Conservation (phyloP, 2,113 vertebrate species). For the Phocoena phocoena region DNA sequence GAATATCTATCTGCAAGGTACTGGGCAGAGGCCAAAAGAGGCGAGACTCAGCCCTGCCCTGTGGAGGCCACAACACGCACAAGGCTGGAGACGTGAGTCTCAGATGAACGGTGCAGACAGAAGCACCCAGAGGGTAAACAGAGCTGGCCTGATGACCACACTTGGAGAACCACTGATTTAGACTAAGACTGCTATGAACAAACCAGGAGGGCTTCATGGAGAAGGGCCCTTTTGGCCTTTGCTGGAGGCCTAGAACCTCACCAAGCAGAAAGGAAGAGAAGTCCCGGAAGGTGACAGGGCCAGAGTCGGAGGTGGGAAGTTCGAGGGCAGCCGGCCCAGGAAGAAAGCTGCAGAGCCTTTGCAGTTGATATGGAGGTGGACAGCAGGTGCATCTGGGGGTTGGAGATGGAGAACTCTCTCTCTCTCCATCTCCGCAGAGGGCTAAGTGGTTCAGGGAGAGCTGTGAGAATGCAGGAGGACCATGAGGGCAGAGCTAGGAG, state of each 20-base stretch:
- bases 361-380: not conserved
- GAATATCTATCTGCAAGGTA: not conserved
- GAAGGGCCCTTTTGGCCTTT: not conserved
- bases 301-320: not conserved
- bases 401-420: too few species aligned
- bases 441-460: too few species aligned
- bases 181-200: not conserved
- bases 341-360: not conserved
- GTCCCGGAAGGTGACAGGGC: not conserved
- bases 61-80: accelerated
- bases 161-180: not conserved
- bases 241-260: not conserved
- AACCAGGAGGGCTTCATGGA: not conserved
- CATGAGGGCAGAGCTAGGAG: not conserved
- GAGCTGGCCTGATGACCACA: not conserved
- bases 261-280: not conserved
- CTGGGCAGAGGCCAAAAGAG: not conserved
- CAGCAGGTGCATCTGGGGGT: not conserved
- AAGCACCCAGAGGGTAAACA: not conserved
- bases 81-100: not conserved
- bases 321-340: not conserved
- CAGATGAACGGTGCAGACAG: not conserved
- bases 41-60: not conserved
- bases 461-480: not conserved
- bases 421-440: not conserved